phyloP scores from a whole-genome alignment of 2,888 invertebrate species.

The Drosophila fulvimacula region DNA sequence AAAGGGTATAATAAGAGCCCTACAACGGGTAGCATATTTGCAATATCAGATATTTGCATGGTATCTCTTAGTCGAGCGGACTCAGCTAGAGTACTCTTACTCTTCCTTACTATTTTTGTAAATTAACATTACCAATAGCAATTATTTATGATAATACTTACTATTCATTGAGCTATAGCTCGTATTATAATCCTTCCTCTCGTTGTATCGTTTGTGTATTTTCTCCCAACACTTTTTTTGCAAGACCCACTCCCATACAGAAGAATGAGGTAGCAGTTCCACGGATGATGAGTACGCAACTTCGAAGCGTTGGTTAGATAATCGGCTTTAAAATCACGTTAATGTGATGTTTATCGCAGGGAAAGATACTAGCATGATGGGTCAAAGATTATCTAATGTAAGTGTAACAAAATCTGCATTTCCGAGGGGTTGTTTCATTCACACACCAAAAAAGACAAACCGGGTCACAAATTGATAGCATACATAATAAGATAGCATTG shows the following conservation, averaged over 20 bases:
- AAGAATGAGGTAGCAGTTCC: conserved; percentile 46
- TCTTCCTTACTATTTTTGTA: no score
- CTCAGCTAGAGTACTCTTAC: no score
- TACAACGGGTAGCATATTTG: no score
- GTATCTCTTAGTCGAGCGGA: no score
- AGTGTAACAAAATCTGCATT: conserved; percentile 59
- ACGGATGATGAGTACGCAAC: conserved; percentile 54
- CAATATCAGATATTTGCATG: no score
- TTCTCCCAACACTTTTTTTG: conserved; percentile 4
- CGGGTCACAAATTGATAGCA: conserved; percentile 37
- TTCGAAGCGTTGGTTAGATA: conserved; percentile 41
- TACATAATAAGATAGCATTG: conserved; percentile 14
- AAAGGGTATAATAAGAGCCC: no score
- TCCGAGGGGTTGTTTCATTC: conserved; percentile 33
- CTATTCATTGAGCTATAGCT: neutral
- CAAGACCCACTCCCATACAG: neutral
- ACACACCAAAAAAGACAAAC: conserved; percentile 27
- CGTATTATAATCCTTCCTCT: conserved; percentile 5
- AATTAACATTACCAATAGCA: no score
- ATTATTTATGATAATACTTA: neutral
- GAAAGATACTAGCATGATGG: conserved; percentile 38
- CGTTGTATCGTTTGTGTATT: neutral
- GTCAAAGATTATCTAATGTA: conserved; percentile 42
- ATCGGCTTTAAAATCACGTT: conserved; percentile 71
- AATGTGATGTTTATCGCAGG: conserved; percentile 70